Evolutionary conservation across 2,888 invertebrate species (phyloP), one percentile per base, ranked within the genome.

Genomic region (Buathra laborator): DNA sequence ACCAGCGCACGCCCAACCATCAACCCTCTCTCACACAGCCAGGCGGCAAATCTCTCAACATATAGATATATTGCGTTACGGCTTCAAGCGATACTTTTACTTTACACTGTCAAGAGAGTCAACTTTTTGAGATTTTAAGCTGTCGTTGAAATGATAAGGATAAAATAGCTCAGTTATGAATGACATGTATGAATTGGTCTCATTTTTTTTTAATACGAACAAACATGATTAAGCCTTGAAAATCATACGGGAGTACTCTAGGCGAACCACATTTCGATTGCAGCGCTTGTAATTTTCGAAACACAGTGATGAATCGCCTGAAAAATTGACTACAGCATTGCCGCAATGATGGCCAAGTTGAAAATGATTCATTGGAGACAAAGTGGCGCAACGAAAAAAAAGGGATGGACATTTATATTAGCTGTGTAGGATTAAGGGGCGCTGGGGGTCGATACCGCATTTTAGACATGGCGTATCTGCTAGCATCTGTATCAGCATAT

Each of bases 21-120:
- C 51, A 51, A 66, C 53, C 68, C 64, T 62, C 48, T 14, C 19
- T 16, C 59, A 32, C 14, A 71, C 80, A 83, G 68, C 53, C 72
- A 46, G 68, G 75, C 72, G 82, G 80, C 76, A 81, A 83, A 80
- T 82, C 72, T 79, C 74, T 80, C 75, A 51, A 67, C 76, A 59
- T 71, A 66, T 37, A 46, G 66, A 64, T 78, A 76, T 72, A 76
- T 76, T 83, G 77, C 80, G 70, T 44, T 71, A 64, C 76, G 12
- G 44, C 12, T 76, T 71, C 76, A 66, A 16, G 59, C 62, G 44
- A 74, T 19, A 66, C 46, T 71, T 59, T 48, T 37, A 62, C 62
- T 62, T 62, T 62, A 6, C 29, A 14, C 19, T 29, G 67, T 67
- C 68, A 72, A 64, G 6, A 9, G 62, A 68, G 72, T 72, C 51